Evolutionary conservation across 2,888 invertebrate genomes (phyloP), one percentile per base, ranked within the genome.

Genomic region (Ganaspis brasiliensis): DNA sequence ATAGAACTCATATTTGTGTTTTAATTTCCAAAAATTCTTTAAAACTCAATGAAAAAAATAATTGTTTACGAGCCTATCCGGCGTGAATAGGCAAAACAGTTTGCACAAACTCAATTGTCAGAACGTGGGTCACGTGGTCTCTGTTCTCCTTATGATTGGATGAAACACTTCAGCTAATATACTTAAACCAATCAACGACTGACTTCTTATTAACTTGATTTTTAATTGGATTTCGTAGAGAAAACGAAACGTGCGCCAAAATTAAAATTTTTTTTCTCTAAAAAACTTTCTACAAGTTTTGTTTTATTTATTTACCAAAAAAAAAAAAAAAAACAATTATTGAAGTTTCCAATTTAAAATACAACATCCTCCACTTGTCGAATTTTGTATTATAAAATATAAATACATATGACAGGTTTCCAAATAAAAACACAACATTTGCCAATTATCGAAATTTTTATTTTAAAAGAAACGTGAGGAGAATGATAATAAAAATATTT

Each of bases 1-100:
- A 98, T 98, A 31, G 98, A 98, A 94, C 98, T 98, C 98, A 98
- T 98, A 16, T 74, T 80, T 57, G 8, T 72, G 56, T 76, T 76
- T 72, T 35, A 21, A 49, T 8, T 55, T 14, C n/a, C 52, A 77
- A 73, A 75, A 71, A 40, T 76, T 14, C n/a, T 12, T 49, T 21
- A 35, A 52, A 73, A 67, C 12, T 9, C 40, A 24, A 73, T 63
- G 73, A 14, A 61, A 74, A 79, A 52, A 72, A 63, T 73, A 67
- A 49, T 79, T 73, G 37, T 45, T 72, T 72, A 26, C 52, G 57
- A 72, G 21, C 74, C 57, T 74, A 75, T 73, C 70, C 71, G 76
- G 74, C 82, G 75, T 82, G 82, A 82, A 78, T 82, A 78, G 77
- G 82, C 80, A 83, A 82, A 80, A 77, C 76, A 82, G 76, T 74